These are phyloP conservation scores for Horisme vitalbata DNA, from an alignment of 2,888 invertebrate genomes.

Conservation along the genomic window DNA sequence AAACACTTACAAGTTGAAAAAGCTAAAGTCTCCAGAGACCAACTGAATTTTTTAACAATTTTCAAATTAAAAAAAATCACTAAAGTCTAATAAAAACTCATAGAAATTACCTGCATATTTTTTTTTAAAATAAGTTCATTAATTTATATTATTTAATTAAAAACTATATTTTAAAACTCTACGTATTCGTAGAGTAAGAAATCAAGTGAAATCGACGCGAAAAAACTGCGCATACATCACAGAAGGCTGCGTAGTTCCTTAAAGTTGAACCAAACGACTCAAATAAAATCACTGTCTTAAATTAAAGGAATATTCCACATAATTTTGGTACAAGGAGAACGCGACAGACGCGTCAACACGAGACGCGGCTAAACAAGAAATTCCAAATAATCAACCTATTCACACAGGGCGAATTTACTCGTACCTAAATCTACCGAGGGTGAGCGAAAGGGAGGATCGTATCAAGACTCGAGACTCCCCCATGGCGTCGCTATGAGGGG, in stretches of 20 bases:
- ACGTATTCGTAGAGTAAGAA: no score
- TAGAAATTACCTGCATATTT: background rate
- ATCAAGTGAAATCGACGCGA: slow-evolving; percentile 17
- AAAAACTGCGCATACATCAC: slow-evolving; percentile 24
- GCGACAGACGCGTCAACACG: slow-evolving; percentile 40
- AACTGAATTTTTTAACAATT: slow-evolving; percentile 4
- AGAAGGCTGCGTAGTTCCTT: slow-evolving; percentile 13
- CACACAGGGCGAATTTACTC: slow-evolving; percentile 74
- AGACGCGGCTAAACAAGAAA: slow-evolving; percentile 61
- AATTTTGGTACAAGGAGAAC: slow-evolving; percentile 33
- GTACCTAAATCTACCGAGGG: slow-evolving; percentile 69
- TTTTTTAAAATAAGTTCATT: no score
- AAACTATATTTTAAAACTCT: no score
- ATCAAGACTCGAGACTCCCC: slow-evolving; percentile 72
- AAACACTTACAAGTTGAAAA: slow-evolving; percentile 5
- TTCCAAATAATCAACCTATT: slow-evolving; percentile 77
- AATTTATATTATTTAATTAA: no score
- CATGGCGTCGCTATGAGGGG: slow-evolving; percentile 74
- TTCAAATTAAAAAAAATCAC: no score
- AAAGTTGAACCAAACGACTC: slow-evolving; percentile 18
- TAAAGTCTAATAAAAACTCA: no score
- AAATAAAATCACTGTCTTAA: slow-evolving; percentile 29
- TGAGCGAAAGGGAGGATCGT: slow-evolving; percentile 77
- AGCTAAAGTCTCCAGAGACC: slow-evolving; percentile 2
- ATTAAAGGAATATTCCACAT: slow-evolving; percentile 38